Evolutionary conservation across 2,888 invertebrate genomes (phyloP).

Genomic region (Meghimatium bilineatum): DNA sequence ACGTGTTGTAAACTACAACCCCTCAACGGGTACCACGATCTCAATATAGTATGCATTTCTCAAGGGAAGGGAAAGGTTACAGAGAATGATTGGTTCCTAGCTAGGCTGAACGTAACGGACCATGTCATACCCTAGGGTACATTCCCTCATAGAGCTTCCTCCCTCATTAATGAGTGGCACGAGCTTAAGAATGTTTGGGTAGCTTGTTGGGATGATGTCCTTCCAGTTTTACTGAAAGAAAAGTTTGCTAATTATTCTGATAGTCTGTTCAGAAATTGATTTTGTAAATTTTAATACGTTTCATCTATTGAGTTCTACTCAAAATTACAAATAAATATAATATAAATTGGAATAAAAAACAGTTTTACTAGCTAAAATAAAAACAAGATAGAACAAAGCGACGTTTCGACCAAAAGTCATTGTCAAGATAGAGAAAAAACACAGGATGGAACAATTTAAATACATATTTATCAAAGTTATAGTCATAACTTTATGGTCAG

Average conservation of each 20-base stretch:
- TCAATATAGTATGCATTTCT: neutral
- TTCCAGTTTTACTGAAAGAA: neutral
- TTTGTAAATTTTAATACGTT: neutral
- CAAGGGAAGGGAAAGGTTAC: neutral
- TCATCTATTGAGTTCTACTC: neutral
- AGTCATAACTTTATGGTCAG: too few relatives aligned
- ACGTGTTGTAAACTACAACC: too few relatives aligned
- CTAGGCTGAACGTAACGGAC: neutral
- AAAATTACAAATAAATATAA: too few relatives aligned
- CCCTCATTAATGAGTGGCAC: neutral
- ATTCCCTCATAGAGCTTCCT: neutral
- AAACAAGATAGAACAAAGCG: too few relatives aligned
- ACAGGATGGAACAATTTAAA: too few relatives aligned
- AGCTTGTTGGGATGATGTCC: neutral
- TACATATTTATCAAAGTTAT: too few relatives aligned
- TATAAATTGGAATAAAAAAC: too few relatives aligned
- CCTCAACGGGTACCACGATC: too few relatives aligned
- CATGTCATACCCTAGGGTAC: neutral
- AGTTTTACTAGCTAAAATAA: too few relatives aligned
- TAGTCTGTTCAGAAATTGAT: neutral
- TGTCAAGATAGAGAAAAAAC: too few relatives aligned
- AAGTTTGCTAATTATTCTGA: neutral
- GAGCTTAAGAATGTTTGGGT: neutral
- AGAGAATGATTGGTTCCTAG: neutral
- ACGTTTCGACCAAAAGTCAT: too few relatives aligned